phyloP scores from a whole-genome alignment of 2,888 invertebrate genomes.

The Coleophora flavipennella region DNA sequence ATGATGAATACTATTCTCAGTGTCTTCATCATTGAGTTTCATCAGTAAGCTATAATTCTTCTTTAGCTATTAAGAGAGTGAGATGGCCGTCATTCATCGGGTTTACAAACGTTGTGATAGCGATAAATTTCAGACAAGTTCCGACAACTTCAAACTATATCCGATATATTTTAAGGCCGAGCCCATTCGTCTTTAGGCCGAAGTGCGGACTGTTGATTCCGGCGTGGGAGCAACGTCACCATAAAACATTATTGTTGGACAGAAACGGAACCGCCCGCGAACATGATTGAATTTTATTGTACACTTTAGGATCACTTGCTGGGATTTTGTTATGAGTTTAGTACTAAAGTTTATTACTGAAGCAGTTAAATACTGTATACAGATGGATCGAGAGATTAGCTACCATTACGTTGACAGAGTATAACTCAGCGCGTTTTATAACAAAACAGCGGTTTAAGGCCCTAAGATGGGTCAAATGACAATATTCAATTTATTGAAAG shows the following conservation, averaged over 20 bases:
- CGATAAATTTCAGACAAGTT: neutral
- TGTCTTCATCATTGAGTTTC: no score
- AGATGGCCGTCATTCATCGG: no score
- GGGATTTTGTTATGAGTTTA: slow-evolving; percentile 9
- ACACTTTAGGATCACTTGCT: slow-evolving; percentile 36
- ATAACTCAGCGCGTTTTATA: no score
- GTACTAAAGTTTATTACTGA: slow-evolving; percentile 9
- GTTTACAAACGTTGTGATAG: neutral
- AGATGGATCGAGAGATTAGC: slow-evolving; percentile 3
- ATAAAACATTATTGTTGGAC: slow-evolving; percentile 55
- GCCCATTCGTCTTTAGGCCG: slow-evolving; percentile 12
- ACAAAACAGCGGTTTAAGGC: no score
- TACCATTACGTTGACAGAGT: neutral
- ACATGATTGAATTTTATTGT: slow-evolving; percentile 67
- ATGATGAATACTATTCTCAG: no score
- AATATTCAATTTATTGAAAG: no score
- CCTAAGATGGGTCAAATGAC: no score
- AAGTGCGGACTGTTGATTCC: slow-evolving; percentile 27
- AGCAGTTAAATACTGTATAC: neutral
- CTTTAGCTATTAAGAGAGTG: no score
- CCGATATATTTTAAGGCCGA: slow-evolving; percentile 13
- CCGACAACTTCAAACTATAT: slow-evolving; percentile 8
- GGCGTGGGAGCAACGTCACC: slow-evolving; percentile 62
- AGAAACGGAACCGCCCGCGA: slow-evolving; percentile 43
- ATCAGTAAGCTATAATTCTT: no score